Conservation (phyloP, 1,140 invertebrate species). For the Macrobrachium nipponense region DNA sequence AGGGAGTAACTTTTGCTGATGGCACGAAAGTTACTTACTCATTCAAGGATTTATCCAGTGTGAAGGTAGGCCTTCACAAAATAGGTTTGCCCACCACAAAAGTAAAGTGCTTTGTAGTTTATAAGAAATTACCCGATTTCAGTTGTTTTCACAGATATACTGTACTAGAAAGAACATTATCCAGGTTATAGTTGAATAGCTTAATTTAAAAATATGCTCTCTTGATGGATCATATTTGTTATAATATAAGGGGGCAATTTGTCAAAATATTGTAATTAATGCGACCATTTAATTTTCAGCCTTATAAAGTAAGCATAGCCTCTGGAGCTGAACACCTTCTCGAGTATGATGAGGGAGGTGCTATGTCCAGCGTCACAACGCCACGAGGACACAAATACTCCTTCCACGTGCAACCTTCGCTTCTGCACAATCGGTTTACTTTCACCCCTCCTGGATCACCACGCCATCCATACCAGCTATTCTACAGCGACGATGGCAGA, state of each 20-base stretch:
- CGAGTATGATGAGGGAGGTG: constrained; percentile 92
- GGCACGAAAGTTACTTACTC: constrained; percentile 81
- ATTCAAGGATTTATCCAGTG: constrained; percentile 89
- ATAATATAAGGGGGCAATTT: constrained; percentile 8
- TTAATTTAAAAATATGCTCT: too few relatives aligned
- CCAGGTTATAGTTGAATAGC: too few relatives aligned
- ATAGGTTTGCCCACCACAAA: neutral
- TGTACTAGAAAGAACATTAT: too few relatives aligned
- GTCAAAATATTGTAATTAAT: constrained; percentile 38
- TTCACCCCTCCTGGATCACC: constrained; percentile 86
- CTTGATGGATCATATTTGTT: neutral
- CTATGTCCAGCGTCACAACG: constrained; percentile 89
- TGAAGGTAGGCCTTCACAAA: constrained; percentile 72
- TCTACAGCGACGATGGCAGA: constrained; percentile 91
- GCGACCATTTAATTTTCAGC: constrained; percentile 69
- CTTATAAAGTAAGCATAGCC: constrained; percentile 91
- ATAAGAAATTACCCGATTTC: too few relatives aligned
- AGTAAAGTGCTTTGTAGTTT: too few relatives aligned
- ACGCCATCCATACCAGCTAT: constrained; percentile 87
- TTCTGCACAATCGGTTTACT: constrained; percentile 93
- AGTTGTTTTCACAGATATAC: too few relatives aligned
- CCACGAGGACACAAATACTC: constrained; percentile 92
- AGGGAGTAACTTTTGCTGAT: constrained; percentile 89
- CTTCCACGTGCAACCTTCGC: constrained; percentile 89
- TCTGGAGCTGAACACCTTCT: constrained; percentile 91